phyloP scores from a whole-genome alignment of 2,797 vertebrate species.

The Coccyzus lansbergi region DNA sequence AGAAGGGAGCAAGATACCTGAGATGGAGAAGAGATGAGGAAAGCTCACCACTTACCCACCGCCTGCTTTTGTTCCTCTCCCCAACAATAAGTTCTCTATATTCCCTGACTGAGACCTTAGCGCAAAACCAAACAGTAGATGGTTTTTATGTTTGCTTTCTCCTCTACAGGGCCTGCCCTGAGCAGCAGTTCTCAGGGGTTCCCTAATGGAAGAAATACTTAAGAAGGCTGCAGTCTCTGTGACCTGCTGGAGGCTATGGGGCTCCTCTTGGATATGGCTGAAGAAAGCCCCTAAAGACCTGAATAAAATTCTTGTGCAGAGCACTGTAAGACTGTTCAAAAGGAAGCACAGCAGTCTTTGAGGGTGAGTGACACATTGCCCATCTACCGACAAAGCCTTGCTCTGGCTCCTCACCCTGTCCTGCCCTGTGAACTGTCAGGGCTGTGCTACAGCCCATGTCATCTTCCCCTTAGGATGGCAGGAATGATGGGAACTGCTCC shows the following conservation, averaged over 20 bases:
- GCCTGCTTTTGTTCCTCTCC: not conserved
- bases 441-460: not conserved
- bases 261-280: not conserved
- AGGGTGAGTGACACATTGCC: not conserved
- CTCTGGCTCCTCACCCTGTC: not conserved
- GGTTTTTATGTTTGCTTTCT: not conserved
- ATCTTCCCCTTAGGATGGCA: not conserved
- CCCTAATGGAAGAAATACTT: slow-evolving; percentile 18
- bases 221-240: not conserved
- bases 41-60: not conserved
- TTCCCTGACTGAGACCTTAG: not conserved
- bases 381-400: not conserved
- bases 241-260: not conserved
- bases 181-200: not conserved
- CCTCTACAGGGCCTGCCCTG: not conserved
- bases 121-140: not conserved
- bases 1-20: not conserved
- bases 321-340: not conserved
- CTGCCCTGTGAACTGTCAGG: not conserved
- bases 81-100: not conserved
- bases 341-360: not conserved
- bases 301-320: not conserved
- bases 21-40: not conserved
- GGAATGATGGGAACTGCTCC: not conserved
- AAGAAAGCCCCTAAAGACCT: not conserved